phyloP scores from a whole-genome alignment of 2,797 vertebrate species.

The Acipenser oxyrinchus region DNA sequence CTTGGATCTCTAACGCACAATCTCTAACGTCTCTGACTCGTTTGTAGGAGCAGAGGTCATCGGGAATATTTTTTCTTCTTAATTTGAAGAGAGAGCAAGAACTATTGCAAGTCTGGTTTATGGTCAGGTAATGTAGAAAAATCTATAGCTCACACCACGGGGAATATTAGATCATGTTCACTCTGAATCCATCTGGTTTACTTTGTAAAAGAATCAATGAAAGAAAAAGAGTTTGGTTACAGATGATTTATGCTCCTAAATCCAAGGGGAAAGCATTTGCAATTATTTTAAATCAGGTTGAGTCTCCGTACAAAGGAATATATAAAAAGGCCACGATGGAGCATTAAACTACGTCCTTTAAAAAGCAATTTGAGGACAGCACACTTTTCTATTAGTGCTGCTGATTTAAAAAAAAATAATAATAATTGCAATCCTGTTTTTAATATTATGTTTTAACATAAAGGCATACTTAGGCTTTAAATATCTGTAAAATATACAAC shows the following conservation, averaged over 20 bases:
- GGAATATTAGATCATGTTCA: constrained; percentile 56
- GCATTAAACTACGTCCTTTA: too few relatives aligned
- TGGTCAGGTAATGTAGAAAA: constrained; percentile 57
- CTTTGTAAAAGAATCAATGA: constrained; percentile 33
- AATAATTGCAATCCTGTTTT: too few relatives aligned
- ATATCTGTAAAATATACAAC: too few relatives aligned
- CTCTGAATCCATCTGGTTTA: constrained; percentile 52
- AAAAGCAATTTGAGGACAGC: too few relatives aligned
- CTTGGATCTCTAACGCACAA: constrained; percentile 38
- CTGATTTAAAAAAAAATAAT: too few relatives aligned
- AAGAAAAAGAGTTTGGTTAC: constrained; percentile 9
- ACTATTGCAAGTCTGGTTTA: constrained; percentile 52
- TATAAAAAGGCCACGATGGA: background rate
- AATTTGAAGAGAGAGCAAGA: constrained; percentile 58
- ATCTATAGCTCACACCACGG: constrained; percentile 63
- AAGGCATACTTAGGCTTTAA: too few relatives aligned
- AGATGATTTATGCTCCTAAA: constrained; percentile 13
- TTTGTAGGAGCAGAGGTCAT: constrained; percentile 56
- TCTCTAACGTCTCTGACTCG: constrained; percentile 33
- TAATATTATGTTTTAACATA: too few relatives aligned
- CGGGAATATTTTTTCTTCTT: constrained; percentile 51
- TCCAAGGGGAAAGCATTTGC: constrained; percentile 13
- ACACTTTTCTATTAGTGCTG: too few relatives aligned
- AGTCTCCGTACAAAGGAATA: constrained; percentile 9
- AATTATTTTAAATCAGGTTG: constrained; percentile 15